Percentiles rank a stretch among this genome's conserved stretches.
phyloP scores from a whole-genome alignment of 2,888 invertebrate genomes.

The Meta bourneti region DNA sequence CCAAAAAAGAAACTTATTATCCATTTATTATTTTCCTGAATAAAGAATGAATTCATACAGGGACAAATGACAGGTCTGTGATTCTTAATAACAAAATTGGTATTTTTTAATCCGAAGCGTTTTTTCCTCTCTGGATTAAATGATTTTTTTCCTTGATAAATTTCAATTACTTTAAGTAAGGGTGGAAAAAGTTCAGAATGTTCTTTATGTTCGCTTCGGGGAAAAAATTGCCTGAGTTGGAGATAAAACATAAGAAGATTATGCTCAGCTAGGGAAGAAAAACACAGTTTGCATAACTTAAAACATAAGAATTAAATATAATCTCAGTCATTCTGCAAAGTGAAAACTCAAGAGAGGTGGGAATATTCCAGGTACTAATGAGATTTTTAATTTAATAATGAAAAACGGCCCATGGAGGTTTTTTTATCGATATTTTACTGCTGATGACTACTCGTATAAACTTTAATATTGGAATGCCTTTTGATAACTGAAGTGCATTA shows the following conservation, averaged over 20 bases:
- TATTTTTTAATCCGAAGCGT: constrained; percentile 36
- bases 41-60: constrained; percentile 56
- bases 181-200: constrained; percentile 14
- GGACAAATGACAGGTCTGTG: constrained; percentile 56
- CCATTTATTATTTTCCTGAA: constrained; percentile 53
- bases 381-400: constrained; percentile 57
- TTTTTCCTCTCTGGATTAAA: constrained; percentile 42
- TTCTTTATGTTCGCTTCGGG: constrained; percentile 15
- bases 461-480: too few species aligned
- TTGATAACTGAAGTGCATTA: too few species aligned
- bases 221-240: constrained; percentile 15
- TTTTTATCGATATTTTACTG: constrained; percentile 7
- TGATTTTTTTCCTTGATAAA: constrained; percentile 44
- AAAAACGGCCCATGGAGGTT: constrained; percentile 1
- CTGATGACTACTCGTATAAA: background rate
- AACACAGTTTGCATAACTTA: constrained; percentile 32
- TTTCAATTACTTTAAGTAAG: constrained; percentile 61
- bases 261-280: constrained; percentile 22
- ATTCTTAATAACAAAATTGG: constrained; percentile 60
- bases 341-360: constrained; percentile 46
- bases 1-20: constrained; percentile 60
- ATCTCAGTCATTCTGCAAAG: constrained; percentile 57
- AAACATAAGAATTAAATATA: constrained; percentile 63
- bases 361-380: constrained; percentile 32
- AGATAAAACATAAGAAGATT: constrained; percentile 60